These are phyloP conservation scores for Apamea anceps DNA, from an alignment of 2,888 invertebrate genomes.

Conservation along the genomic window DNA sequence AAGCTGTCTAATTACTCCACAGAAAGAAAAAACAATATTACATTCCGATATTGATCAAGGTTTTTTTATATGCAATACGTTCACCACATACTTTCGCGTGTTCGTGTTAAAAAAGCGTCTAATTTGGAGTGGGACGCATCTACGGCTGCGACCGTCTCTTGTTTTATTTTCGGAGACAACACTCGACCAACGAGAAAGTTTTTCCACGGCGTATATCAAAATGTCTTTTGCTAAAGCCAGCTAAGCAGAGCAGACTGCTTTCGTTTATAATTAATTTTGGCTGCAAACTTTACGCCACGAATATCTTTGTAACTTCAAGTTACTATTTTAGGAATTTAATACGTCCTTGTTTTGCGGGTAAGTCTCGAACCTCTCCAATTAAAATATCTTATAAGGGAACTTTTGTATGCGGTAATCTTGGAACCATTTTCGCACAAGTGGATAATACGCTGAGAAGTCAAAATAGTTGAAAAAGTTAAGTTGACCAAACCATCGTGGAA, in stretches of 20 bases:
- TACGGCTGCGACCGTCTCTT: slow-evolving; percentile 51
- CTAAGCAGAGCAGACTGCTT: slow-evolving; percentile 69
- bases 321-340: slow-evolving; percentile 71
- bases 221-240: slow-evolving; percentile 74
- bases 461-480: slow-evolving; percentile 25
- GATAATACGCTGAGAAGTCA: neutral
- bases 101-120: slow-evolving; percentile 48
- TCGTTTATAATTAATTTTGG: slow-evolving; percentile 74
- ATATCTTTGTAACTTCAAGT: slow-evolving; percentile 69
- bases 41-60: slow-evolving; percentile 18
- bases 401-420: slow-evolving; percentile 45
- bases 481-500: neutral
- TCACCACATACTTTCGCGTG: slow-evolving; percentile 29
- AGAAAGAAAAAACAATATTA: neutral
- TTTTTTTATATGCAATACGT: slow-evolving; percentile 15
- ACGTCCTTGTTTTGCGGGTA: slow-evolving; percentile 65
- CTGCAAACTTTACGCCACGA: slow-evolving; percentile 71
- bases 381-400: slow-evolving; percentile 54
- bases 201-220: slow-evolving; percentile 74
- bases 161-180: slow-evolving; percentile 68
- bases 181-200: slow-evolving; percentile 66
- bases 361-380: slow-evolving; percentile 52
- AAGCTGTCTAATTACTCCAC: neutral
- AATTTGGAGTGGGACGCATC: slow-evolving; percentile 54
- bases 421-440: slow-evolving; percentile 14